Evolutionary conservation across 2,797 vertebrate genomes (phyloP).

Genomic region (Sebastes diaconus): DNA sequence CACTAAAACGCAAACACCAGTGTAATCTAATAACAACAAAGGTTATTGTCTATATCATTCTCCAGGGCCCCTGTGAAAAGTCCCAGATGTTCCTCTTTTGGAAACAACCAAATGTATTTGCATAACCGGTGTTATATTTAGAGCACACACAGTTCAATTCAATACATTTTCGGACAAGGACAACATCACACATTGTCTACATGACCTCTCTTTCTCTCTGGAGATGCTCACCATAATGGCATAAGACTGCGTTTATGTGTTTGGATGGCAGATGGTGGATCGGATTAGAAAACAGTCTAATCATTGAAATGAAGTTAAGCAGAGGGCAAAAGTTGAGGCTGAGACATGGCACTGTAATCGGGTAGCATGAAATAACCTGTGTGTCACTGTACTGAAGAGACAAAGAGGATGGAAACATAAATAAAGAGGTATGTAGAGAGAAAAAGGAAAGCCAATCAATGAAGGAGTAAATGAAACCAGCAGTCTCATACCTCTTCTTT

Average conservation of each 20-base stretch:
- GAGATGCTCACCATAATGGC: slow-evolving; percentile 44
- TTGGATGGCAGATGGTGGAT: slow-evolving; percentile 42
- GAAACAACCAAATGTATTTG: slow-evolving; percentile 8
- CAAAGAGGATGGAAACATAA: not conserved
- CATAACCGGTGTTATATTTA: slow-evolving; percentile 25
- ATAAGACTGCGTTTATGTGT: slow-evolving; percentile 41
- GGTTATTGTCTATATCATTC: not conserved
- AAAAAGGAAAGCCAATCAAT: not conserved
- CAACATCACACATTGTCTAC: slow-evolving; percentile 16
- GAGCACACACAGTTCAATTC: not conserved
- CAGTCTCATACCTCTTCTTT: slow-evolving; percentile 91
- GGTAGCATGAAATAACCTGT: not conserved
- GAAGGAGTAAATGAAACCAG: not conserved
- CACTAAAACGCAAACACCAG: not conserved
- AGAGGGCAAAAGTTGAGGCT: slow-evolving; percentile 57
- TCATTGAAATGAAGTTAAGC: slow-evolving; percentile 62
- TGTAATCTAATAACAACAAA: slow-evolving; percentile 13
- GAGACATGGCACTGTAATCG: not conserved
- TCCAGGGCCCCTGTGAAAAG: not conserved
- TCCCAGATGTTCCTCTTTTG: not conserved
- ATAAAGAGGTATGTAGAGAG: not conserved
- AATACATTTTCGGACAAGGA: not conserved
- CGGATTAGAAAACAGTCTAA: slow-evolving; percentile 57
- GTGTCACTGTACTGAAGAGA: not conserved
- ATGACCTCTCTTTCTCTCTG: slow-evolving; percentile 34